phyloP scores from a whole-genome alignment of 2,888 invertebrate genomes.

The Mantis religiosa region DNA sequence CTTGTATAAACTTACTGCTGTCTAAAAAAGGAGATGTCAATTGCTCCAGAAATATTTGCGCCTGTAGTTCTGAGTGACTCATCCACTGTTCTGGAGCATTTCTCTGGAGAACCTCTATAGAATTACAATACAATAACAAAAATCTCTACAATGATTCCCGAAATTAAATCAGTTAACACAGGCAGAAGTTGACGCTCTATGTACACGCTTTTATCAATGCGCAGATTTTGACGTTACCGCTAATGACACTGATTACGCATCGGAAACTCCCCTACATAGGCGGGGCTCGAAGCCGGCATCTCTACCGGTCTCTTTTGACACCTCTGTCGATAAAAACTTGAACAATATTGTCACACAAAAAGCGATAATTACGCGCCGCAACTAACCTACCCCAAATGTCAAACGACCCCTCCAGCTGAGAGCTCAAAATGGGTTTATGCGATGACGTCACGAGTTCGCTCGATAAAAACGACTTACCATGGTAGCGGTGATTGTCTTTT shows the following conservation, averaged over 20 bases:
- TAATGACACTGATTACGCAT: background rate
- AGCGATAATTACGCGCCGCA: background rate
- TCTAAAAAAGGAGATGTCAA: no score
- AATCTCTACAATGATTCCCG: no score
- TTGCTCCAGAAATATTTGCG: no score
- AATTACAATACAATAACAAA: no score
- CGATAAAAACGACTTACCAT: background rate
- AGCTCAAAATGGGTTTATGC: background rate
- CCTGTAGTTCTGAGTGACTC: no score
- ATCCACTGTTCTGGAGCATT: no score
- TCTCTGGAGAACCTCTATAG: no score
- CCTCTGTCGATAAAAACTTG: background rate
- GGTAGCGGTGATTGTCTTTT: background rate
- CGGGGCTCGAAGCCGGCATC: background rate
- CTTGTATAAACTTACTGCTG: no score
- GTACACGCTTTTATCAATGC: no score
- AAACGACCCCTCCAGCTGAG: background rate
- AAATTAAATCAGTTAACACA: no score
- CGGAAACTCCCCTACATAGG: background rate
- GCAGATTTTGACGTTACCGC: background rate
- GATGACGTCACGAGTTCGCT: background rate
- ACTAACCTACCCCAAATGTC: background rate
- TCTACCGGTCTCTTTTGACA: background rate
- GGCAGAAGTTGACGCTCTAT: no score
- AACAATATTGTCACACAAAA: background rate